These are phyloP conservation scores for Tamias sibiricus DNA, from an alignment of 2,113 vertebrate genomes.

Conservation along the genomic window DNA sequence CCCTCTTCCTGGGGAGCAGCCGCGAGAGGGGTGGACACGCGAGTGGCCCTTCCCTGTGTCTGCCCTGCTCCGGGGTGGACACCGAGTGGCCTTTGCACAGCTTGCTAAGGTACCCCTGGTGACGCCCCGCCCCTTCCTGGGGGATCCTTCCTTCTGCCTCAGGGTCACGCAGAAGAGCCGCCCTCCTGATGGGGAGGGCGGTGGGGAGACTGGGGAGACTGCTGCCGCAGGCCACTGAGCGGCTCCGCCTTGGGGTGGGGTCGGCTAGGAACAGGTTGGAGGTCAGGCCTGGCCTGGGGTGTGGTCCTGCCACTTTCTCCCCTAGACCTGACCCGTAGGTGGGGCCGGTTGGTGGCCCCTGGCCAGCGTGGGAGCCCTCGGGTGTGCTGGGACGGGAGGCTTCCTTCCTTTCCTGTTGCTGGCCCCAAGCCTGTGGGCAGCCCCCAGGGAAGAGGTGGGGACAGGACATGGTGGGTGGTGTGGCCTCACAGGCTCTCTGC, in stretches of 20 bases:
- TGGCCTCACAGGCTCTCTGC: background rate
- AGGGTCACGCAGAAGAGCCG: fast-evolving
- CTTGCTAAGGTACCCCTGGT: too few relatives aligned
- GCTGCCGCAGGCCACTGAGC: too few relatives aligned
- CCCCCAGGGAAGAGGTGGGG: background rate
- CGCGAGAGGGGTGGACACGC: too few relatives aligned
- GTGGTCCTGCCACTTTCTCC: background rate
- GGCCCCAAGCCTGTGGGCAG: background rate
- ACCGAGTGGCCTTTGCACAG: fast-evolving
- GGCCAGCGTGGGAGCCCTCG: background rate
- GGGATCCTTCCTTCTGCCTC: background rate
- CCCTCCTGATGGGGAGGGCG: background rate
- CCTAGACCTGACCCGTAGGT: background rate
- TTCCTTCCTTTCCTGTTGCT: background rate
- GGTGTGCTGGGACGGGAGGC: background rate
- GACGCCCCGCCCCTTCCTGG: background rate
- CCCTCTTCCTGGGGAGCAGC: too few relatives aligned
- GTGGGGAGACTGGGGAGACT: fast-evolving
- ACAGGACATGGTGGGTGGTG: background rate
- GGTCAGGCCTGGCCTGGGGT: background rate
- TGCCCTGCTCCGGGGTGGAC: fast-evolving
- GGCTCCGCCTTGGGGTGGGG: background rate
- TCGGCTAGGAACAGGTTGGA: too few relatives aligned
- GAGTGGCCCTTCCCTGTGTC: fast-evolving
- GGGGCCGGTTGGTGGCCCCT: background rate